Evolutionary conservation across 2,888 invertebrate species (phyloP), one percentile per base, ranked within the genome.

Genomic region (Gryllus longicercus): DNA sequence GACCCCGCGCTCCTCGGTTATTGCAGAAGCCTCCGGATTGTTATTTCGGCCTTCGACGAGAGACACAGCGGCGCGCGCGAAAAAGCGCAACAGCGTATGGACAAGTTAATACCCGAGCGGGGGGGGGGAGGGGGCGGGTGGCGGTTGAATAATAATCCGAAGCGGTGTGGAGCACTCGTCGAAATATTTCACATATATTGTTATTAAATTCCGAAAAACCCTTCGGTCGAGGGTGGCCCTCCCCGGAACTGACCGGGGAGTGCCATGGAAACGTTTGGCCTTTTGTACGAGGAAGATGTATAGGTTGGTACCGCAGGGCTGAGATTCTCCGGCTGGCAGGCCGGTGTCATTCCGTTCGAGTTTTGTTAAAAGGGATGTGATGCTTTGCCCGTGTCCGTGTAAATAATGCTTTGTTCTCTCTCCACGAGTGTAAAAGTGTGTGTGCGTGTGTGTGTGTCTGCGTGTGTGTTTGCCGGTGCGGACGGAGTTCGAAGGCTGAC

Each of bases 161-260:
- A 63, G n/a, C 63, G n/a, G 38, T 38, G 38, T 38, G 38, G 63
- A 63, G 63, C 63, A n/a, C 16, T 63, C 63, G 14, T 14, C n/a
- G 63, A 63, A 63, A 63, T 63, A n/a, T 63, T 63, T 63, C 63
- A 63, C 16, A 63, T 63, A 63, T 63, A 63, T 63, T 63, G 63
- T 63, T 63, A 63, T 63, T 63, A 63, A 63, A 63, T 63, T 63
- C 63, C n/a, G 63, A 63, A 63, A 63, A 63, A 63, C 14, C n/a
- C 63, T n/a, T n/a, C 16, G 63, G 63, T 63, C 1, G 63, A 18
- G 63, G 63, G 63, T 63, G 3, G 11, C 11, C 16, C 63, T 38
- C 38, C 38, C 38, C 38, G 38, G 5, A 5, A 38, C 38, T 38
- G 38, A 38, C 38, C 38, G 38, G 38, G 38, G 63, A 63, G 4